Percentiles rank a stretch among this genome's conserved stretches.
Conservation (phyloP, 1,140 invertebrate genomes). For the Ceratoteleas bidentatus region DNA sequence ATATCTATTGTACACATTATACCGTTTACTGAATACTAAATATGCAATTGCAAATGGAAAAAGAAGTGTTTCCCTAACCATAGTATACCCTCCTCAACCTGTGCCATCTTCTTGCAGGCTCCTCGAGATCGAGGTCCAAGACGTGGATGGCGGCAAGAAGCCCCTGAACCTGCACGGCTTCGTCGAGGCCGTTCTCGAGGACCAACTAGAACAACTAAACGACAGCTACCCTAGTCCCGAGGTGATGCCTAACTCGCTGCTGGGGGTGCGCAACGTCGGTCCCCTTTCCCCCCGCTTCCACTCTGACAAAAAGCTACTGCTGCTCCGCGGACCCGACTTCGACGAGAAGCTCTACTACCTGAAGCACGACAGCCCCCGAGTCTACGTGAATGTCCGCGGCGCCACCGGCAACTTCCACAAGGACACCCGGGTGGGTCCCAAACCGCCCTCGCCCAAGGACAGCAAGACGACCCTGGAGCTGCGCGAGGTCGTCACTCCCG, state of each 20-base stretch:
- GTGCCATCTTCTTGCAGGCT: constrained; percentile 49
- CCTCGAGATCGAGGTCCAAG: constrained; percentile 73
- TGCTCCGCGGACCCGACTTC: constrained; percentile 6
- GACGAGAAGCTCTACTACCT: constrained; percentile 76
- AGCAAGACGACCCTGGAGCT: constrained; percentile 36
- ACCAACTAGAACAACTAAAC: constrained; percentile 26
- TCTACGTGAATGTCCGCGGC: constrained; percentile 73
- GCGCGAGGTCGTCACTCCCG: no score
- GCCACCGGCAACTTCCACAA: constrained; percentile 71
- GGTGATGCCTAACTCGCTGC: constrained; percentile 73
- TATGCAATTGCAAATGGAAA: not conserved
- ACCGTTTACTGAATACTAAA: not conserved
- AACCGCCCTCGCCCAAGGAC: constrained; percentile 51
- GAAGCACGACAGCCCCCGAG: constrained; percentile 72
- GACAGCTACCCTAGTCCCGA: constrained; percentile 69
- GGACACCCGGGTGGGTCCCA: constrained; percentile 45
- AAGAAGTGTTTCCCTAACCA: no score
- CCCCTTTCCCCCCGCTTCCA: constrained; percentile 52
- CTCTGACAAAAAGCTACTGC: constrained; percentile 20
- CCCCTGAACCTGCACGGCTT: constrained; percentile 69
- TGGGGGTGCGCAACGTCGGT: constrained; percentile 72
- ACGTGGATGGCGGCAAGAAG: constrained; percentile 68
- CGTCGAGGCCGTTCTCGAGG: constrained; percentile 70
- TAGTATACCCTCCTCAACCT: no score
- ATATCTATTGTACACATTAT: no score